phyloP scores from a whole-genome alignment of 2,797 vertebrate genomes.

The Cyclura pinguis region DNA sequence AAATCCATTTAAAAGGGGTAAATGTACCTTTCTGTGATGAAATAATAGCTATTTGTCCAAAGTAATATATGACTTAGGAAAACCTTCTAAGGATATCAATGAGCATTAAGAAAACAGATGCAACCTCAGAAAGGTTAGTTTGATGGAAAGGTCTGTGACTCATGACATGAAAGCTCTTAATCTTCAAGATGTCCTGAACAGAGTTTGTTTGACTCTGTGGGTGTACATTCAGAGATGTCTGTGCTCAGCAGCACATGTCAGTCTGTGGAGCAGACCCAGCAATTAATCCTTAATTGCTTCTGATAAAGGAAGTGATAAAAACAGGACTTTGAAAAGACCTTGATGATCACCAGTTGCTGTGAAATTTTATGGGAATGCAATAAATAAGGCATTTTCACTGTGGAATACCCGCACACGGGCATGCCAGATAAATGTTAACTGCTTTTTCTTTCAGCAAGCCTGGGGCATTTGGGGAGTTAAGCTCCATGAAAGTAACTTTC shows the following conservation, averaged over 20 bases:
- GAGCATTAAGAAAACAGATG: conserved; percentile 18
- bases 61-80: background rate
- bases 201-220: background rate
- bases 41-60: conserved; percentile 31
- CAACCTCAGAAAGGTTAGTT: conserved; percentile 18
- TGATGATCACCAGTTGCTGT: background rate
- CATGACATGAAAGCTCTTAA: conserved; percentile 15
- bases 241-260: background rate
- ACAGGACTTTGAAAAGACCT: background rate
- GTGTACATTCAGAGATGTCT: background rate
- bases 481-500: too few relatives aligned
- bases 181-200: conserved; percentile 16
- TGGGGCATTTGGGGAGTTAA: too few relatives aligned
- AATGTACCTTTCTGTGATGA: conserved; percentile 26
- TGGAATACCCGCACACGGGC: too few relatives aligned
- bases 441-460: too few relatives aligned
- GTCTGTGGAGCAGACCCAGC: background rate
- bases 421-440: too few relatives aligned
- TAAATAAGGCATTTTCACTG: background rate
- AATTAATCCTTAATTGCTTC: conserved; percentile 32
- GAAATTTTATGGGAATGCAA: background rate
- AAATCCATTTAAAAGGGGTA: conserved; percentile 32
- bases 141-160: conserved; percentile 47
- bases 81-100: conserved; percentile 14
- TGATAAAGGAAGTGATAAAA: background rate